These are phyloP conservation scores for Eupithecia pulchellata DNA, from an alignment of 2,888 invertebrate species.

Conservation along the genomic window DNA sequence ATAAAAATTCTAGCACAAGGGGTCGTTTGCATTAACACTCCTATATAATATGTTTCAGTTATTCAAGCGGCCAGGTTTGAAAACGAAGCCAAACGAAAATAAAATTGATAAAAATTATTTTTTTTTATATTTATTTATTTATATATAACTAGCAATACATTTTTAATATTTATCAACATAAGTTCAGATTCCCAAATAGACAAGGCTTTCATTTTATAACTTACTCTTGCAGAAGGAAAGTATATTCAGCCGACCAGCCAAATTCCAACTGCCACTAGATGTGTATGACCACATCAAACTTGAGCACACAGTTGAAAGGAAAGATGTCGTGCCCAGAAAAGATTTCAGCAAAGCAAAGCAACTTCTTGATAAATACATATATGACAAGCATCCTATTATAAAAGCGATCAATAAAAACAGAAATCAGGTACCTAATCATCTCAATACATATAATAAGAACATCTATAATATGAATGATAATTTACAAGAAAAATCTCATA, in stretches of 20 bases:
- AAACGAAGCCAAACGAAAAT: no score
- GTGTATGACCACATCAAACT: conserved; percentile 42
- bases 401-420: background rate
- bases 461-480: background rate
- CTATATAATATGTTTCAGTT: no score
- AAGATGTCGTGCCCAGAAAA: conserved; percentile 61
- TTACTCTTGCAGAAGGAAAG: conserved; percentile 53
- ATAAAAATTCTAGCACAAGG: no score
- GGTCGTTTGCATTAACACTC: no score
- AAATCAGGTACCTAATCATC: background rate
- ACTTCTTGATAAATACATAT: conserved; percentile 59
- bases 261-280: conserved; percentile 51
- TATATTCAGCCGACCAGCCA: conserved; percentile 52
- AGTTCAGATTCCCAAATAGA: no score
- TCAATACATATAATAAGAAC: background rate
- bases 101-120: no score
- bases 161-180: no score
- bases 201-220: no score
- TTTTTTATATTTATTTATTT: no score
- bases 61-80: no score
- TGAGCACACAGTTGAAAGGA: conserved; percentile 10
- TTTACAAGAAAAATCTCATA: conserved; percentile 4
- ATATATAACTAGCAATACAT: no score
- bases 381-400: conserved; percentile 24
- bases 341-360: conserved; percentile 60